These are phyloP conservation scores for Odocoileus hemionus DNA, from an alignment of 2,113 vertebrate species.

Conservation along the genomic window DNA sequence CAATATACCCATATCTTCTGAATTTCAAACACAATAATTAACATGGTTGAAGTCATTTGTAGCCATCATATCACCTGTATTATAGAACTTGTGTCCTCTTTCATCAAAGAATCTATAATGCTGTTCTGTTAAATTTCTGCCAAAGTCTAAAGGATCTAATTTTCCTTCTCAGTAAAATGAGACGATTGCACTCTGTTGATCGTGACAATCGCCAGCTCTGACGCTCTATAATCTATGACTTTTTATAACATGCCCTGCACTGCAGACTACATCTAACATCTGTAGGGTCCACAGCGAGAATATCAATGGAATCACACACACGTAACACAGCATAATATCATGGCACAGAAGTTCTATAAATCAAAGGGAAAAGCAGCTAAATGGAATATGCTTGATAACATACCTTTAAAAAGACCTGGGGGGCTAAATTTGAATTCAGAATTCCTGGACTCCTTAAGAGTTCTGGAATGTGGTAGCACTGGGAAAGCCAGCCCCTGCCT, in stretches of 20 bases:
- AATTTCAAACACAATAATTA: not conserved
- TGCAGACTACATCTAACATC: not conserved
- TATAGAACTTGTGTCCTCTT: not conserved
- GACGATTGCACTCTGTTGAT: not conserved
- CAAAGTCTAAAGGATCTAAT: not conserved
- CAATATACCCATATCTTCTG: not conserved
- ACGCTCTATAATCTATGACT: not conserved
- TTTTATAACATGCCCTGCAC: not conserved
- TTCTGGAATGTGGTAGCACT: not conserved
- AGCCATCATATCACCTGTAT: not conserved
- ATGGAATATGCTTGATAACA: not conserved
- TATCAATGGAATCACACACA: not conserved
- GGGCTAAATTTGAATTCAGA: not conserved
- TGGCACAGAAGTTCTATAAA: not conserved
- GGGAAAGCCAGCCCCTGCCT: rapidly evolving
- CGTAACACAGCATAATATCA: not conserved
- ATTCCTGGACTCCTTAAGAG: not conserved
- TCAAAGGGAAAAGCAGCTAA: not conserved
- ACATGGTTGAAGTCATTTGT: not conserved
- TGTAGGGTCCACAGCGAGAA: not conserved
- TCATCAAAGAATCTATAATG: not conserved
- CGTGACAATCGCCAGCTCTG: not conserved
- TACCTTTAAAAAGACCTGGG: not conserved
- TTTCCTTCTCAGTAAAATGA: not conserved
- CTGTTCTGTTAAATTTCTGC: not conserved